Evolutionary conservation across 1,140 invertebrate genomes (phyloP), one percentile per base, ranked within the genome.

Genomic region (Luehdorfia chinensis): DNA sequence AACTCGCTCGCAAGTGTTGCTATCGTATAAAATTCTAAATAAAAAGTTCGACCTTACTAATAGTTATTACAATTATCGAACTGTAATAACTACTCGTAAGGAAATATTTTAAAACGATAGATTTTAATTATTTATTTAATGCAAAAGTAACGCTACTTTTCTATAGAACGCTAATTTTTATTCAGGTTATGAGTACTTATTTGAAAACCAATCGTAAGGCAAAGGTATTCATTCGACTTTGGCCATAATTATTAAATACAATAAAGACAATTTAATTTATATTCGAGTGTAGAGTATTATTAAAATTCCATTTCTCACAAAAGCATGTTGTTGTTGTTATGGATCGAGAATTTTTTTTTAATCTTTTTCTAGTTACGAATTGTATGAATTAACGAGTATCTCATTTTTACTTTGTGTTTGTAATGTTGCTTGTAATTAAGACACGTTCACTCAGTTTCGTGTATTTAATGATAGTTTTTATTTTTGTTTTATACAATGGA

Each of bases 21-120:
- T 61, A 58, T 64, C 58, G 28, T 66, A 69, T 60, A 19, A 78
- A 76, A 74, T 77, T 75, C 63, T 73, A 74, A 76, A 71, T 66
- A 60, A 58, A 67, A 70, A 56, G 51, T 77, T 69, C 63, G 67
- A 72, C 78, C 57, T 76, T 71, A 68, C 70, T 60, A 60, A 55
- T 75, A 79, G 66, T 46, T 51, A 54, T 55, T 48, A 56, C 53
- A 56, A 64, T 47, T 62, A 55, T 61, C 69, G 66, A 57, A 64
- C 55, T 50, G 0, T 65, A 67, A 60, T 68, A 52, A 66, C 64
- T 56, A 58, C 59, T 64, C 49, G 59, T 50, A 57, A 60, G 59
- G 59, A 57, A 63, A 57, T 69, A 59, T 69, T 68, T 25, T 27
- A 27, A 16, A 25, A 5, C 12, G 27, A 41, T 28, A 43, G 7